phyloP scores from a whole-genome alignment of 2,888 invertebrate species.

The Auanema sp. region DNA sequence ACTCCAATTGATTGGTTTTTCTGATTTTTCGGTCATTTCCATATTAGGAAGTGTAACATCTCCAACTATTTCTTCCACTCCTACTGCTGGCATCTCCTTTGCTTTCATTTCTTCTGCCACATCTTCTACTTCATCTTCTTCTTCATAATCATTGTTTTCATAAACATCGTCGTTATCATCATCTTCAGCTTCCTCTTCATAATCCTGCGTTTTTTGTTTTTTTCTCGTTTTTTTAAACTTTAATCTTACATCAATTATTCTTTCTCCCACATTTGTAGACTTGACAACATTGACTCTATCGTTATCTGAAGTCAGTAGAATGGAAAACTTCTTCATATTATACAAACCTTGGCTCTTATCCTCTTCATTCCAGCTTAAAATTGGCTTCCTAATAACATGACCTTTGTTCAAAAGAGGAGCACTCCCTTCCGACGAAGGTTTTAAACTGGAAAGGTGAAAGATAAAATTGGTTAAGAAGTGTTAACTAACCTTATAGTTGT shows the following conservation, averaged over 20 bases:
- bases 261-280: too few species aligned
- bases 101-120: not conserved
- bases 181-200: constrained; percentile 20
- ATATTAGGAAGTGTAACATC: not conserved
- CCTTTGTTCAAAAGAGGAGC: constrained; percentile 29
- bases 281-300: too few species aligned
- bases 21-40: not conserved
- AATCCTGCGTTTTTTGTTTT: too few species aligned
- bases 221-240: too few species aligned
- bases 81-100: not conserved
- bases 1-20: not conserved
- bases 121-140: constrained; percentile 9
- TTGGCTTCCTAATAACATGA: constrained; percentile 30
- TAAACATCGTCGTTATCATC: constrained; percentile 12
- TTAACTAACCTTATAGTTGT: constrained; percentile 6
- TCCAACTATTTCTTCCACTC: not conserved
- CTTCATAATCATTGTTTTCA: not conserved
- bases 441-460: not conserved
- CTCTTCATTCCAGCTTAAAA: constrained; percentile 28
- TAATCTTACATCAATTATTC: too few species aligned
- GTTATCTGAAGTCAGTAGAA: too few species aligned
- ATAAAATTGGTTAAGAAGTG: not conserved
- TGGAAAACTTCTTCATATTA: not conserved
- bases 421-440: constrained; percentile 3
- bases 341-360: constrained; percentile 26